Base-by-base conservation (phyloP, 2,113 vertebrate species). In the Mionectes macconnelli region DNA sequence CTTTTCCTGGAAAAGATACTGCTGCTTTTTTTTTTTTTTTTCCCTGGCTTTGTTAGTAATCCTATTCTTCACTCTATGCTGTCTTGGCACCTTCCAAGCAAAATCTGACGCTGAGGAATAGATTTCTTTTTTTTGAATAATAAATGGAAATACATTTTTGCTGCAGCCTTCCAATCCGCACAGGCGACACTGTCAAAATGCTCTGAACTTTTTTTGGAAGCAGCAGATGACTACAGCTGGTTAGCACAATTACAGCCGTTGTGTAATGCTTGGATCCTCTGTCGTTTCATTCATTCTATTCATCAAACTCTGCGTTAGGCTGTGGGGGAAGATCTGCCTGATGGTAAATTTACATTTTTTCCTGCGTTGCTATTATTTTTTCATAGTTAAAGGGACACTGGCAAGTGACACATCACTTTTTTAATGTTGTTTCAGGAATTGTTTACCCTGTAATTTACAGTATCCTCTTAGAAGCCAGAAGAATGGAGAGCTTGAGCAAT, bases 181-280 rank as follows among this genome's bases (percentile, higher is more conserved):
- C 52, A 90, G 88, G 70, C 77, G 69, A 92, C 62, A 96, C 16
- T 89, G 74, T 90, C 94, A 90, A 87, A 86, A 80, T 37, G 62
- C 35, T 60, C 87, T 94, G 95, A 96, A 96, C 96, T 95, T 96
- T 96, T 96, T 97, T 96, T 96, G 93, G 96, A 97, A 96, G 96
- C 95, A 96, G 94, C 93, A 96, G 94, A 95, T 95, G 96, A 97
- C 96, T 96, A 94, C 96, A 97, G 95, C 96, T 97, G 96, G 96
- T 97, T 97, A 96, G 93, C 81, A 97, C 96, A 96, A 94, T 96
- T 96, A 91, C 87, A 91, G 82, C 81, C 14, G 10, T 93, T 94
- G 87, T 95, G 76, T 94, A 89, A 85, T 74, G 68, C 68, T 94
- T 92, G 75, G 93, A 94, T 96, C 94, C 63, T 70, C 76, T 81